Base-by-base conservation (phyloP, 2,888 invertebrate species). In the Chrysopilus asiliformis region DNA sequence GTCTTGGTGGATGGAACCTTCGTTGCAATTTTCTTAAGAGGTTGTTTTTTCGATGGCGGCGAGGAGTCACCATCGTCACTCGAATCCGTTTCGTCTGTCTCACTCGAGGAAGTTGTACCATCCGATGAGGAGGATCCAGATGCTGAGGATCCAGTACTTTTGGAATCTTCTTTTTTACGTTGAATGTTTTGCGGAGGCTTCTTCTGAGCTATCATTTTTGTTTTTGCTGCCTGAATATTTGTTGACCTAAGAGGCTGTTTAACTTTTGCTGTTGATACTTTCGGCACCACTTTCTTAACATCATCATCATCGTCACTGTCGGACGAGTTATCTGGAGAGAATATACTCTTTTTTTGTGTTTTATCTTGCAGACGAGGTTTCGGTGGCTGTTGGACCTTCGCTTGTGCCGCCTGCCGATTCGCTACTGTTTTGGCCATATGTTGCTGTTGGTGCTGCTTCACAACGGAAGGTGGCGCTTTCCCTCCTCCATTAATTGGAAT, bases 271-370 rank as follows among this genome's bases (percentile, higher is more conserved):
- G 10, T 10, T 8, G 22, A 22, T 10, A 10, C 7, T 10, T 22
- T 22, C 7, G 22, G 10, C 22, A 22, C 22, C 22, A 10, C 7
- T 22, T 7, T 8, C n/a, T 50, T 48, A 16, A 36, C 43, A 40
- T 62, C 62, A 27, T 67, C 59, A 49, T 71, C 64, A 2, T 65
- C 51, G 49, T 65, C 64, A 32, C 74, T 74, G 49, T 75, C 76
- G n/a, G 75, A 74, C 44, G 74, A 74, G 45, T 83, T 83, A 47
- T 81, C 83, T 0, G 84, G 83, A 36, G 84, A 84, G 51, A 84
- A 84, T 51, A 84, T 84, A 51, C 83, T 81, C 54, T 80, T 82
- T 56, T 78, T 79, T 52, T 79, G 80, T 14, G 37, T 38, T 26
- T 34, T 41, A 29, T 35, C 36, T 3, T 24, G 32, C 9, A 32